Percentiles rank a stretch among this genome's conserved stretches.
Evolutionary conservation across 2,797 vertebrate species (phyloP).

Genomic region (Gadopsis marmoratus): DNA sequence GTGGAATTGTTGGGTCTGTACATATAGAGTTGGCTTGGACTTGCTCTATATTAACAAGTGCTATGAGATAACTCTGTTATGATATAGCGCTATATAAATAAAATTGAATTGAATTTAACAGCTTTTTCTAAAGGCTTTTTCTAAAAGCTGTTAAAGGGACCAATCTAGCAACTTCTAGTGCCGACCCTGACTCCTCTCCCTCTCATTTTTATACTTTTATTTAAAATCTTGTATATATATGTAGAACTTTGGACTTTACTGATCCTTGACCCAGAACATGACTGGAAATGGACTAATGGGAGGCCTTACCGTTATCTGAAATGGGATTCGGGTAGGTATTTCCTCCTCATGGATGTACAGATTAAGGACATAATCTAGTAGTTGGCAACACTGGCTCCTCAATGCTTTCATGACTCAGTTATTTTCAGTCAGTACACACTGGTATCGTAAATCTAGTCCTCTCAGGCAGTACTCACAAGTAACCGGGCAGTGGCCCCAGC

Average conservation of each 20-base stretch:
- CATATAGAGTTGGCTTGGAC: too few species aligned
- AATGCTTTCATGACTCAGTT: background rate
- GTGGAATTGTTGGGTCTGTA: too few species aligned
- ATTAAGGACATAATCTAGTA: background rate
- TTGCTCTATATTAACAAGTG: too few species aligned
- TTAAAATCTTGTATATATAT: too few species aligned
- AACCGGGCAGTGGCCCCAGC: slow-evolving; percentile 90
- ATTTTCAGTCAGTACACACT: background rate
- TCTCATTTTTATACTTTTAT: too few species aligned
- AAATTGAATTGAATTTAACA: too few species aligned
- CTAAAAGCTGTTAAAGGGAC: too few species aligned
- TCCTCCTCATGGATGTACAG: background rate
- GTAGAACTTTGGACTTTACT: slow-evolving; percentile 89
- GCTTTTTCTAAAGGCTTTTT: too few species aligned
- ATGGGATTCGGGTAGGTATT: slow-evolving; percentile 89
- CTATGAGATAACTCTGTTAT: too few species aligned
- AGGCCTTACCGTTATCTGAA: slow-evolving; percentile 90
- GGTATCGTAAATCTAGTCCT: background rate
- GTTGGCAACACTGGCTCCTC: background rate
- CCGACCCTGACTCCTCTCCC: background rate
- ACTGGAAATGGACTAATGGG: slow-evolving; percentile 83
- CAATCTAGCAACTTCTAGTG: background rate
- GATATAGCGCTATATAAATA: too few species aligned
- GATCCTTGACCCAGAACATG: slow-evolving; percentile 84
- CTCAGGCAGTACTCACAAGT: slow-evolving; percentile 82